Evolutionary conservation across 2,888 invertebrate genomes (phyloP), one percentile per base, ranked within the genome.

Genomic region (Drosophila melanosoma): DNA sequence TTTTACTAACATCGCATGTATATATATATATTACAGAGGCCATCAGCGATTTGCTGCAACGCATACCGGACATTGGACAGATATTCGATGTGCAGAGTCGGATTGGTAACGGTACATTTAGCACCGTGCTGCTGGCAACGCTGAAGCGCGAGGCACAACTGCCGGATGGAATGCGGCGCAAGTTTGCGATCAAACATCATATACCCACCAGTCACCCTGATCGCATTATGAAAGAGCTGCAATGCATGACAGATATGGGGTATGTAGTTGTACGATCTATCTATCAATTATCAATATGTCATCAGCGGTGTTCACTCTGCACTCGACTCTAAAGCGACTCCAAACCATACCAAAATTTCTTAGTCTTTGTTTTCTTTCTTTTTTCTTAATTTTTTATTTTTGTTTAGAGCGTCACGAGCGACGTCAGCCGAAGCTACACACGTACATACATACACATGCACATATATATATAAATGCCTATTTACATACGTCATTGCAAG

Each of bases 101-200:
- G 88, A 95, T 97, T 82, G 97, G 97, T 0, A 96, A 96, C 93
- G 98, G 98, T 23, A 97, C 98, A 3, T 98, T 98, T 90, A 98
- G 98, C 91, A 96, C 96, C 0, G 98, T 98, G 32, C 97, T 96
- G 88, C 93, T 97, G 84, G 98, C 96, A 1, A 95, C 95, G 3
- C 92, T 97, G 61, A 92, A 92, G 33, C 88, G 87, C 42, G 92
- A 91, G 54, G 68, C 82, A 77, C 93, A 83, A 93, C 73, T 94
- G 71, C 91, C 94, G 1, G 92, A 93, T 1, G 77, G 92, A 8
- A 91, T 93, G 62, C 94, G 94, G 57, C 94, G 95, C 77, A 94
- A 95, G 92, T 97, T 96, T 93, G 98, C 98, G 3, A 94, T 98
- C 67, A 98, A 98, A 91, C 97, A 97, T 93, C 94, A 98, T 57